Evolutionary conservation across 2,113 vertebrate species (phyloP).

Genomic region (Nothobranchius kuhntae): DNA sequence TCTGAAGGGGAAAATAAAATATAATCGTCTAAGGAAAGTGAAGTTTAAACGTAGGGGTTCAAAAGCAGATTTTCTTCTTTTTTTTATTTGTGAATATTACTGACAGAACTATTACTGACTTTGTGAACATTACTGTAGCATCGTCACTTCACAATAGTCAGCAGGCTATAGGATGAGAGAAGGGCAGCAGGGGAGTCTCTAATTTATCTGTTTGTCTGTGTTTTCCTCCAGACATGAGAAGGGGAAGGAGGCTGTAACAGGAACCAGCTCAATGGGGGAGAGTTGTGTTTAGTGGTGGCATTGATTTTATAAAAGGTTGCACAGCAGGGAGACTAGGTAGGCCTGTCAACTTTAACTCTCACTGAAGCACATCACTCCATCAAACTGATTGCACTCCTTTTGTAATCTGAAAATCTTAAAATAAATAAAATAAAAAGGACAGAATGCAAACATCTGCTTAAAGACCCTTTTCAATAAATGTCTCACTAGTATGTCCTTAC

Average conservation of each 20-base stretch:
- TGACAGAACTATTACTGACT: constrained; percentile 1
- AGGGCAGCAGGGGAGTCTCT: constrained; percentile 48
- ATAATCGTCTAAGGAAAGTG: constrained; percentile 60
- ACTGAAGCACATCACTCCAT: constrained; percentile 46
- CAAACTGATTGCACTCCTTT: constrained; percentile 66
- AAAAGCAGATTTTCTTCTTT: constrained; percentile 10
- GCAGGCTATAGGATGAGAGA: constrained; percentile 44
- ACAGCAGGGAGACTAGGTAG: constrained; percentile 68
- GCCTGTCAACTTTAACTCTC: constrained; percentile 68
- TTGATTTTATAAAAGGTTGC: constrained; percentile 82
- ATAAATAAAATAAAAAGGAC: constrained; percentile 47
- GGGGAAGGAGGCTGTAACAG: constrained; percentile 59
- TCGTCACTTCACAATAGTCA: constrained; percentile 47
- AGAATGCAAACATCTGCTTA: constrained; percentile 39
- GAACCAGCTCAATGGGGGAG: constrained; percentile 56
- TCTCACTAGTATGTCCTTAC: neutral
- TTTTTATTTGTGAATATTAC: constrained; percentile 19
- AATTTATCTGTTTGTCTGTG: constrained; percentile 77
- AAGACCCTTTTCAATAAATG: neutral
- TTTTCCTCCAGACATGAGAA: constrained; percentile 58
- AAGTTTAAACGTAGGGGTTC: constrained; percentile 54
- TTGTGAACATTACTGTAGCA: constrained; percentile 37
- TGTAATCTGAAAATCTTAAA: constrained; percentile 45
- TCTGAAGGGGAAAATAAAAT: constrained; percentile 34
- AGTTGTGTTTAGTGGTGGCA: constrained; percentile 75